Evolutionary conservation across 2,797 vertebrate species (phyloP).

Genomic region (Nyctalus aviator): DNA sequence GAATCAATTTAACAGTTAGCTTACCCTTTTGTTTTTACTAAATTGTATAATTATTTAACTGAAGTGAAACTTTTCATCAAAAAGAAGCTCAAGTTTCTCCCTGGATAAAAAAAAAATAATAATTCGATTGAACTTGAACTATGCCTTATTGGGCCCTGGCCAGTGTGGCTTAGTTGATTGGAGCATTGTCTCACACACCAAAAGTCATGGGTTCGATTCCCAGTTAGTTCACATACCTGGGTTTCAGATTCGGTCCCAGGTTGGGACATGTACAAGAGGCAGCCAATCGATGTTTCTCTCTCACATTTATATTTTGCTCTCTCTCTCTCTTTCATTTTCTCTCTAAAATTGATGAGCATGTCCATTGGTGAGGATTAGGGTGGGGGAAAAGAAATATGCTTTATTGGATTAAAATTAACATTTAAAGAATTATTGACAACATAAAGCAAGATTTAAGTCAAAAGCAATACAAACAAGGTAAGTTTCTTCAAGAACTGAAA

Average conservation of each 20-base stretch:
- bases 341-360: neutral
- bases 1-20: neutral
- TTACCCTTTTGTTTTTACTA: neutral
- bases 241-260: neutral
- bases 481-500: constrained; percentile 38
- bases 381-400: neutral
- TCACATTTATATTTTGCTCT: neutral
- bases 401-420: neutral
- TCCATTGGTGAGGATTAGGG: neutral
- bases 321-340: neutral
- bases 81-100: constrained; percentile 30
- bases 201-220: neutral
- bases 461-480: neutral
- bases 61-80: constrained; percentile 11
- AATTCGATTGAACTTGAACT: constrained; percentile 14
- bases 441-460: neutral
- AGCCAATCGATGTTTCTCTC: neutral
- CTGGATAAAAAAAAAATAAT: constrained; percentile 13
- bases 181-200: neutral
- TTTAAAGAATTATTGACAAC: neutral
- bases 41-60: constrained; percentile 26
- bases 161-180: neutral
- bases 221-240: neutral
- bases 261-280: neutral
- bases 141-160: neutral